Percentiles rank a stretch among this genome's conserved stretches.
Evolutionary conservation across 2,888 invertebrate genomes (phyloP).

Genomic region (Acronicta alni): DNA sequence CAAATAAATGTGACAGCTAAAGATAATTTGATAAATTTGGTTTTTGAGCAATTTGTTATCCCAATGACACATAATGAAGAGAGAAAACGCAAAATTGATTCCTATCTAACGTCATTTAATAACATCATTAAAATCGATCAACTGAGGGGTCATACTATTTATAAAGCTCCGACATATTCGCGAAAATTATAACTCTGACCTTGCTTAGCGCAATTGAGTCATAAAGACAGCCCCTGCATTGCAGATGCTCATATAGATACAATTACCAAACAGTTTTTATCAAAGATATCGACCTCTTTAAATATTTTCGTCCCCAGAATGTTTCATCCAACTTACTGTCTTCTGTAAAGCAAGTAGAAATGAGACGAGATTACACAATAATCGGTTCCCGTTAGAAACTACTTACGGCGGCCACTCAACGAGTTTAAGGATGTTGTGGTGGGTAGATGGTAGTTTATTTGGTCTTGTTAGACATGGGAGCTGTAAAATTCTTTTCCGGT

Average conservation of each 20-base stretch:
- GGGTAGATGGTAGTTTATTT: conserved; percentile 43
- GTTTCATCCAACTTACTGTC: conserved; percentile 19
- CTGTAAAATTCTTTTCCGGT: conserved; percentile 42
- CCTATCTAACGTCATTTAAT: too few species aligned
- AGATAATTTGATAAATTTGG: too few species aligned
- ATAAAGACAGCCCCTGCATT: not conserved
- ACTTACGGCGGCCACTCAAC: conserved; percentile 31
- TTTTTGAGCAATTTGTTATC: too few species aligned
- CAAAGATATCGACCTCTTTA: too few species aligned
- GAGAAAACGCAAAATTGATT: too few species aligned
- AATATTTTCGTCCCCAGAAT: not conserved
- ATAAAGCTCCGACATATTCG: too few species aligned
- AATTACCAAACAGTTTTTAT: not conserved
- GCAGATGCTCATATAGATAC: not conserved
- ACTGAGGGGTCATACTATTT: too few species aligned
- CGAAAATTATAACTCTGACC: not conserved
- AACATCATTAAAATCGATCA: too few species aligned
- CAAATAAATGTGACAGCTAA: too few species aligned
- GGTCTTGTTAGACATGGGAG: conserved; percentile 31
- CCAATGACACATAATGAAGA: too few species aligned
- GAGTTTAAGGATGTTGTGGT: conserved; percentile 33
- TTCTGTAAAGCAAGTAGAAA: conserved; percentile 25
- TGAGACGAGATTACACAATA: conserved; percentile 32
- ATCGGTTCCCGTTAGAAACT: conserved; percentile 45
- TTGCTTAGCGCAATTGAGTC: not conserved